Evolutionary conservation across 2,888 invertebrate genomes (phyloP).

Genomic region (Eucera pruinosa): DNA sequence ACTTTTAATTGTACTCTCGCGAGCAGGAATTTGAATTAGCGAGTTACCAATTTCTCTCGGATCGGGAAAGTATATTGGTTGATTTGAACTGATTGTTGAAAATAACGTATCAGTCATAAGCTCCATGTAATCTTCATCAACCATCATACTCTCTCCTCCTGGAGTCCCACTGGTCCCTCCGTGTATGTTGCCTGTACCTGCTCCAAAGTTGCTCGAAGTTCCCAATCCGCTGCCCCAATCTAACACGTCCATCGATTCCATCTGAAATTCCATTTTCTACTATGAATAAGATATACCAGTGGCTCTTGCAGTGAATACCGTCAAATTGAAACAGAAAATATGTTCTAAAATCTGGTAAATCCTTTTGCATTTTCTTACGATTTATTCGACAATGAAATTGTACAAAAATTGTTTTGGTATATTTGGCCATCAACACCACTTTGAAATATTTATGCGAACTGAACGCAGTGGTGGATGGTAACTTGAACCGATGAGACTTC

Average conservation of each 20-base stretch:
- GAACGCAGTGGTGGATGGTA: too few species aligned
- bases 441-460: too few species aligned
- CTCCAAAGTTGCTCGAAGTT: conserved; percentile 74
- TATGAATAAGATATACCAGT: background rate
- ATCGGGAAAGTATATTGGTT: conserved; percentile 98
- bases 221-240: conserved; percentile 86
- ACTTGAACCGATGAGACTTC: too few species aligned
- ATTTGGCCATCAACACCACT: too few species aligned
- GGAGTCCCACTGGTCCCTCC: conserved; percentile 75
- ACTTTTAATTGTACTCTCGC: background rate
- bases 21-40: conserved; percentile 15
- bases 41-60: conserved; percentile 95
- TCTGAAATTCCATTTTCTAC: conserved; percentile 83
- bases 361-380: too few species aligned
- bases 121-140: conserved; percentile 94
- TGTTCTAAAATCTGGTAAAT: too few species aligned
- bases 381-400: too few species aligned
- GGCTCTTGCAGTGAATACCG: too few species aligned
- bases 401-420: too few species aligned
- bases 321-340: too few species aligned
- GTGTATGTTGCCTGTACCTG: conserved; percentile 74
- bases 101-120: conserved; percentile 96
- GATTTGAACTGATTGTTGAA: conserved; percentile 92
- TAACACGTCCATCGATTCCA: conserved; percentile 90
- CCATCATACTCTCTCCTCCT: conserved; percentile 88